Conservation (phyloP, 2,113 vertebrate species). For the Galbula dea region DNA sequence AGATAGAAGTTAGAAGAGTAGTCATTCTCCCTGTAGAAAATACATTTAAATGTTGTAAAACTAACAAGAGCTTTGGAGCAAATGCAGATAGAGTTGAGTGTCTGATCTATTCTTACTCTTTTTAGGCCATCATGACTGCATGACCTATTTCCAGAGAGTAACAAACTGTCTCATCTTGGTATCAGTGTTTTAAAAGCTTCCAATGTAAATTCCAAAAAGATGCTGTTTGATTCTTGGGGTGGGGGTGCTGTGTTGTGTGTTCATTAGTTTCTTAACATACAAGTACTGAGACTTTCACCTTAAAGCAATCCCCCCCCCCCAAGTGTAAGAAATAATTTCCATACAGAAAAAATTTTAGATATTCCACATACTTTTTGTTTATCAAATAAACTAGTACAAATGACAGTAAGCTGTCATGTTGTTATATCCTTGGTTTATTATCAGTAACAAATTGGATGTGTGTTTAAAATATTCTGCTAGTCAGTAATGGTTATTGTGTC, state of each 20-base stretch:
- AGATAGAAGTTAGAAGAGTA: neutral
- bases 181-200: neutral
- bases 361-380: neutral
- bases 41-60: neutral
- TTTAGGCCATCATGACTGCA: neutral
- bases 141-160: neutral
- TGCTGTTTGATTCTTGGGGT: neutral
- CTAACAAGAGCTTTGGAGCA: neutral
- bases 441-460: neutral
- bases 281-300: neutral
- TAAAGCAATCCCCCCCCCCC: neutral
- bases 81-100: neutral
- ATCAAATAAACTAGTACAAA: neutral
- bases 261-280: rapidly evolving
- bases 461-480: neutral
- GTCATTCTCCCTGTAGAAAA: neutral
- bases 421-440: neutral
- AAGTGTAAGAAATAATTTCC: neutral
- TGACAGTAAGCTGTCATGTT: neutral
- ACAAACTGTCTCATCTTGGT: neutral
- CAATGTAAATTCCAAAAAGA: neutral
- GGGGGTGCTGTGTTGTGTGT: neutral
- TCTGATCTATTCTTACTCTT: conserved; percentile 9
- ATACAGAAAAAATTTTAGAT: neutral
- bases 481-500: conserved; percentile 3